A percentile compares a stretch with the other conserved stretches of the same genome.
phyloP scores from a whole-genome alignment of 2,113 vertebrate species.

The Scytalopus superciliaris region DNA sequence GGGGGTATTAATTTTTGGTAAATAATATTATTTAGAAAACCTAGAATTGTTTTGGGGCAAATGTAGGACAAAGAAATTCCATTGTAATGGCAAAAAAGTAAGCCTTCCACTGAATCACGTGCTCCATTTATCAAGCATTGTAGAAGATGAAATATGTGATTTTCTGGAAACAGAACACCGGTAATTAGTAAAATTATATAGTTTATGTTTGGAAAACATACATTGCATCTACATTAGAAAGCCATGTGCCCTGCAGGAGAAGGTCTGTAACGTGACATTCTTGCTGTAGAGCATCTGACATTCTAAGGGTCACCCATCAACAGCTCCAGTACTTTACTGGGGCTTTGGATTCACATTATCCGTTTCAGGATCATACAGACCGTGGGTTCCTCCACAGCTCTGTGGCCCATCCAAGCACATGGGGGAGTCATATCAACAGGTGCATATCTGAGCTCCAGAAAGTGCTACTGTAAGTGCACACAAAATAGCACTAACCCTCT shows the following conservation, averaged over 20 bases:
- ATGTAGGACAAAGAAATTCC: background rate
- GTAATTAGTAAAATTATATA: background rate
- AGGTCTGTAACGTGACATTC: background rate
- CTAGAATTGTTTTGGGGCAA: background rate
- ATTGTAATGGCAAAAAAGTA: background rate
- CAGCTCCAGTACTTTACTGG: background rate
- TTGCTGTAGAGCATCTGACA: background rate
- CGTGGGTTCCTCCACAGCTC: background rate
- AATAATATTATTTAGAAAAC: background rate
- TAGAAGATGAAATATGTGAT: background rate
- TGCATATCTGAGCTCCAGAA: rapidly evolving
- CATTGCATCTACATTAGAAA: background rate
- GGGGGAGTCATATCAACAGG: background rate
- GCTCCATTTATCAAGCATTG: background rate
- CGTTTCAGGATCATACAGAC: background rate
- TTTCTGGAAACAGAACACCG: background rate
- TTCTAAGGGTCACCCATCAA: background rate
- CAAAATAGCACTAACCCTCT: no score
- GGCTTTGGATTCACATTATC: background rate
- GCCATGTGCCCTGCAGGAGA: background rate
- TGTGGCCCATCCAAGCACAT: background rate
- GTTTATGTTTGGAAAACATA: background rate
- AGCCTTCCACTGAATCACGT: background rate
- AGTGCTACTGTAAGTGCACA: background rate
- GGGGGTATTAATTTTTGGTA: background rate